phyloP scores from a whole-genome alignment of 1,140 invertebrate species.

The Ceratina japonica region DNA sequence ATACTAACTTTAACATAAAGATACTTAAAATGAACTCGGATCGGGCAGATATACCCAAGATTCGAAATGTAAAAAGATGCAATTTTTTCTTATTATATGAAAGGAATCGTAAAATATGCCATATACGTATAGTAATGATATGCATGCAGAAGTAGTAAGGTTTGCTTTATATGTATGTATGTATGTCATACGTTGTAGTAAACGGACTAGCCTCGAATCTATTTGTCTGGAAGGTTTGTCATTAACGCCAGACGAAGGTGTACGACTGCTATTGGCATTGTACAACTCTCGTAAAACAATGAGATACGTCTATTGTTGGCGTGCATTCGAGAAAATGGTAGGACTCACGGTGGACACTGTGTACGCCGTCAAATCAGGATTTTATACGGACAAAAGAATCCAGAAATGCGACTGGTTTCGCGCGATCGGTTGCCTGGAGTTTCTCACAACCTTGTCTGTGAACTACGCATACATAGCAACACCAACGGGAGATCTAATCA shows the following conservation, averaged over 20 bases:
- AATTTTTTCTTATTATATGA: too few species aligned
- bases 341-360: constrained; percentile 20
- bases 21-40: background rate
- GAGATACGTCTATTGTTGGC: constrained; percentile 58
- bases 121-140: background rate
- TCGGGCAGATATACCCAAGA: too few species aligned
- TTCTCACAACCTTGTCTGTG: constrained; percentile 54
- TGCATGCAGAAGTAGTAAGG: background rate
- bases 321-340: constrained; percentile 52
- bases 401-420: constrained; percentile 52
- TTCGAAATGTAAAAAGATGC: too few species aligned
- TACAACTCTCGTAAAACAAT: constrained; percentile 58
- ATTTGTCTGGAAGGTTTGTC: constrained; percentile 55
- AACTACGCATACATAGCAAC: constrained; percentile 61
- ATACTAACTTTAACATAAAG: too few species aligned
- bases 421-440: constrained; percentile 50
- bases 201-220: constrained; percentile 43
- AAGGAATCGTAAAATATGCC: background rate
- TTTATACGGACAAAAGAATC: constrained; percentile 30
- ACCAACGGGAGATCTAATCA: constrained; percentile 55
- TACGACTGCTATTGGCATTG: constrained; percentile 51
- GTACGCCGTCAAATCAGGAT: constrained; percentile 17
- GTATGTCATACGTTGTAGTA: constrained; percentile 25
- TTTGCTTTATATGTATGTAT: background rate
- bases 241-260: constrained; percentile 50